Evolutionary conservation across 1,140 invertebrate genomes (phyloP), one percentile per base, ranked within the genome.

Genomic region (Dinothrombium tinctorium): DNA sequence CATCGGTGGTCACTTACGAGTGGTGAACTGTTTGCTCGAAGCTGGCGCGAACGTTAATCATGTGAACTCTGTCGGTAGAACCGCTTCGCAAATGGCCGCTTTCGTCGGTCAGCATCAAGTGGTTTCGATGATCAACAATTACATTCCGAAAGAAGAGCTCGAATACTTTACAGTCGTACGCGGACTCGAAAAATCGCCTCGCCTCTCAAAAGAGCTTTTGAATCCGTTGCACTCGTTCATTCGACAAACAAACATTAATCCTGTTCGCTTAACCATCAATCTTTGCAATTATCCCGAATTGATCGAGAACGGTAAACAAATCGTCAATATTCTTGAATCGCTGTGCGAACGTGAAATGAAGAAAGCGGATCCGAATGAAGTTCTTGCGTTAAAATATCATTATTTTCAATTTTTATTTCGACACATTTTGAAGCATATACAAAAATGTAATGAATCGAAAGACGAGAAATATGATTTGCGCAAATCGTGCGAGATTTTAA

Each of bases 61-160:
- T 9, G 70, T 71, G 0, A 98, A 96, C 53, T 79, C 74, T 14
- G 82, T 96, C 0, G 74, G 76, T 3, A 68, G 87, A 49, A 95
- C 82, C 20, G 74, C 92, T 4, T 66, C 84, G 8, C 87, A 98
- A 60, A 90, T 98, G 82, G 90, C 87, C 21, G 86, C 82, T 1
- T 98, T 98, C 65, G 86, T 96, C 21, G 89, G 71, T 7, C 86
- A 92, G 59, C 80, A 92, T 50, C 69, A 74, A 47, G 86, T 82
- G 54, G 89, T 90, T 0, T 72, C 79, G 12, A 72, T 78, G 1
- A 96, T 98, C 33, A 94, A 94, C 53, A 94, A 89, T 60, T 95
- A 77, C 56, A 70, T 96, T 49, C 73, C 83, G 24, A 71, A 71
- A 45, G 67, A 69, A 50, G 74, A 83, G 47, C 67, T 98, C 23